These are phyloP conservation scores for Mustela lutreola DNA, from an alignment of 2,113 vertebrate genomes.

Conservation along the genomic window DNA sequence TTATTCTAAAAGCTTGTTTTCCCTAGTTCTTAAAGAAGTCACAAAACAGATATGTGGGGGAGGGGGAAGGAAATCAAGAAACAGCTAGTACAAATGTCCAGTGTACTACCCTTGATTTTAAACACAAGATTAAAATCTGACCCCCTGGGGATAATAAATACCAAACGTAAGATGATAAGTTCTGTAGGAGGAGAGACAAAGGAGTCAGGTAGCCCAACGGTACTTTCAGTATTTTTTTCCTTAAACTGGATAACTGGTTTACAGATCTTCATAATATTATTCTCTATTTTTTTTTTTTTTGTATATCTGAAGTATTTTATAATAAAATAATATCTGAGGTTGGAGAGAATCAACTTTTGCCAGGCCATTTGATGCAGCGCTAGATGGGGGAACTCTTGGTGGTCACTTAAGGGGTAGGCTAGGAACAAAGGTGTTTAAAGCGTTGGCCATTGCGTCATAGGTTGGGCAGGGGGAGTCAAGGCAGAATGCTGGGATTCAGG, in stretches of 20 bases:
- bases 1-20: constrained; percentile 37
- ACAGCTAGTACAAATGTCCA: not conserved
- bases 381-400: not conserved
- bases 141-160: not conserved
- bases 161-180: not conserved
- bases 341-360: not conserved
- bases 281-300: not conserved
- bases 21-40: constrained; percentile 26
- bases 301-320: not conserved
- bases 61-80: not conserved
- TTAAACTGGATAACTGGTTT: not conserved
- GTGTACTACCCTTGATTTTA: not conserved
- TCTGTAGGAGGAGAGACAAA: not conserved
- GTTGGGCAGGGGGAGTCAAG: not conserved
- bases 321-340: not conserved
- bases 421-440: not conserved
- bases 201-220: not conserved
- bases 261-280: constrained; percentile 19
- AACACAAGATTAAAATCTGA: not conserved
- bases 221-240: not conserved
- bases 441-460: not conserved
- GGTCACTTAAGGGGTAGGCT: not conserved
- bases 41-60: constrained; percentile 41
- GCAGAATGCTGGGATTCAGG: not conserved
- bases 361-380: not conserved